phyloP scores from a whole-genome alignment of 2,113 vertebrate species.

The Halichoerus grypus region DNA sequence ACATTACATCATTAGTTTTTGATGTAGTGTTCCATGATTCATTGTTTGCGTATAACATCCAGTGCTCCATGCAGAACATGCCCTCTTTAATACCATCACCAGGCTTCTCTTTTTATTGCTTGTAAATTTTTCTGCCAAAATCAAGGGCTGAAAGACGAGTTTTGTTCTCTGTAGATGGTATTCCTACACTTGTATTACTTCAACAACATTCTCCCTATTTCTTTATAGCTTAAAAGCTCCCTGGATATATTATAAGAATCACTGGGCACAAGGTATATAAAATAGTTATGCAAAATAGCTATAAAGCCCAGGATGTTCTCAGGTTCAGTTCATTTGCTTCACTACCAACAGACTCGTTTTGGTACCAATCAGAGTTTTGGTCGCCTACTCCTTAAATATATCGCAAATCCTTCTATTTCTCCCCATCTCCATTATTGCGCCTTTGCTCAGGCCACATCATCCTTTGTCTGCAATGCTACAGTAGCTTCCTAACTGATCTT shows the following conservation, averaged over 20 bases:
- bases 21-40: too few relatives aligned
- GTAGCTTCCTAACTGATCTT: neutral
- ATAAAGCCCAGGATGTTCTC: neutral
- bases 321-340: neutral
- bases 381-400: neutral
- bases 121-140: conserved; percentile 17
- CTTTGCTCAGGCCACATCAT: neutral
- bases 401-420: neutral
- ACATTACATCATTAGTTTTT: too few relatives aligned
- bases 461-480: neutral
- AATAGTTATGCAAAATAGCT: neutral
- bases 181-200: neutral
- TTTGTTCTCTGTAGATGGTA: neutral
- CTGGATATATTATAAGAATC: neutral
- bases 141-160: neutral
- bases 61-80: too few relatives aligned
- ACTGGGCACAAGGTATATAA: neutral
- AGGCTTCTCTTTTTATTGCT: neutral
- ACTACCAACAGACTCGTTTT: neutral
- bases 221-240: neutral
- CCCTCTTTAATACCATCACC: too few relatives aligned
- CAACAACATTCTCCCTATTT: neutral
- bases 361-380: neutral
- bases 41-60: too few relatives aligned
- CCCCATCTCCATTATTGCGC: neutral